phyloP scores from a whole-genome alignment of 2,797 vertebrate species.

The Pteronotus mesoamericanus region DNA sequence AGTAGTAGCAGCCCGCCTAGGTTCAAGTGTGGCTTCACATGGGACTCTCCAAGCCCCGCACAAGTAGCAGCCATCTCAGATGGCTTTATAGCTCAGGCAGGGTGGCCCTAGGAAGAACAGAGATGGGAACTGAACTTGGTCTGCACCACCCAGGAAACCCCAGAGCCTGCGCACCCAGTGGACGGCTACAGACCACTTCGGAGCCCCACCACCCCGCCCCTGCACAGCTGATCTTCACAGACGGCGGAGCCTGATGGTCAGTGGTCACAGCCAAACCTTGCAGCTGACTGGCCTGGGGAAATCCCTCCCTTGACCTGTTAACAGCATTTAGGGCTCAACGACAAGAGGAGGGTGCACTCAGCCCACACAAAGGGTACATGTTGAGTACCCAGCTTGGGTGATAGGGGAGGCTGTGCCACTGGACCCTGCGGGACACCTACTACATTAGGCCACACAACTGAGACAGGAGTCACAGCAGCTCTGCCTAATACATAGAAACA shows the following conservation, averaged over 20 bases:
- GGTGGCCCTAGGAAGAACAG: background rate
- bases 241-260: background rate
- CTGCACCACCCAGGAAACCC: background rate
- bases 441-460: background rate
- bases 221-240: background rate
- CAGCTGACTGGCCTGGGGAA: background rate
- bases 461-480: background rate
- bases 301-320: background rate
- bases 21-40: background rate
- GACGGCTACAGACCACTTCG: background rate
- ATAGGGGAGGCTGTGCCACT: background rate
- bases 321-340: background rate
- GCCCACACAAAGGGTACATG: background rate
- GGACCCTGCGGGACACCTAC: background rate
- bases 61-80: background rate
- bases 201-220: background rate
- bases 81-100: background rate
- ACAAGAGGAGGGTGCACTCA: background rate
- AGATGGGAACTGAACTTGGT: background rate
- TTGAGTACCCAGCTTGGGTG: background rate
- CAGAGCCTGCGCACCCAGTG: background rate
- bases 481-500: background rate
- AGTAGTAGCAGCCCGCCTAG: background rate
- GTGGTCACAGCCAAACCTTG: background rate
- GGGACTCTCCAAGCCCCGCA: background rate